Evolutionary conservation across 2,113 vertebrate species (phyloP).

Genomic region (Gymnobelideus leadbeateri): DNA sequence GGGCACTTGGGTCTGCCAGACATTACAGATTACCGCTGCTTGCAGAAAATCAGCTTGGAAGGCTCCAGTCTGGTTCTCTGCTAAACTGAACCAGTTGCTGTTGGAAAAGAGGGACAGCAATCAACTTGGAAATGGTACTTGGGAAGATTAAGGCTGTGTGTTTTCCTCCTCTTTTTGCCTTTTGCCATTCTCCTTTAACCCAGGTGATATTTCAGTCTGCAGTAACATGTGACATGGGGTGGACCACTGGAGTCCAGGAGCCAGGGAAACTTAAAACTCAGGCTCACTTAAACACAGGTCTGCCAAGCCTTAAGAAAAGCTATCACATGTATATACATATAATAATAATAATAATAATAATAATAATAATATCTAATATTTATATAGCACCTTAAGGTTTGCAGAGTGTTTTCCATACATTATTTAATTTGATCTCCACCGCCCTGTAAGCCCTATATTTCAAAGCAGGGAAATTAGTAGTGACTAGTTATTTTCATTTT

Average conservation of each 20-base stretch:
- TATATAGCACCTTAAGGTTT: neutral
- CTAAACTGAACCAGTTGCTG: neutral
- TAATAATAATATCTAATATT: neutral
- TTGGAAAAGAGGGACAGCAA: neutral
- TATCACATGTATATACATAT: neutral
- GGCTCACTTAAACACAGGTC: constrained; percentile 8
- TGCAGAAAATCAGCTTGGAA: neutral
- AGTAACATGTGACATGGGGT: constrained; percentile 8
- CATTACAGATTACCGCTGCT: neutral
- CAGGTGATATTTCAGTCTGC: constrained; percentile 17
- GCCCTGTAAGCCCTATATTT: constrained; percentile 52
- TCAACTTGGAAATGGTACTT: neutral
- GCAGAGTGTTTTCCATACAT: neutral
- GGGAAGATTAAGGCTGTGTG: neutral
- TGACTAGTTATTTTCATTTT: constrained; percentile 58
- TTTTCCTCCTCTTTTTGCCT: neutral
- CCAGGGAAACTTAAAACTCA: neutral
- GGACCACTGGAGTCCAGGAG: neutral
- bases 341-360: neutral
- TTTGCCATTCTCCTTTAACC: neutral
- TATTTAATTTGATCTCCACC: neutral
- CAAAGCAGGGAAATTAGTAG: constrained; percentile 60
- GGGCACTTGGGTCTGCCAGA: neutral
- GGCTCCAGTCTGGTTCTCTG: neutral
- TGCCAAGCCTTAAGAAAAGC: neutral